phyloP scores from a whole-genome alignment of 2,113 vertebrate genomes.

The Amblyornis subalaris region DNA sequence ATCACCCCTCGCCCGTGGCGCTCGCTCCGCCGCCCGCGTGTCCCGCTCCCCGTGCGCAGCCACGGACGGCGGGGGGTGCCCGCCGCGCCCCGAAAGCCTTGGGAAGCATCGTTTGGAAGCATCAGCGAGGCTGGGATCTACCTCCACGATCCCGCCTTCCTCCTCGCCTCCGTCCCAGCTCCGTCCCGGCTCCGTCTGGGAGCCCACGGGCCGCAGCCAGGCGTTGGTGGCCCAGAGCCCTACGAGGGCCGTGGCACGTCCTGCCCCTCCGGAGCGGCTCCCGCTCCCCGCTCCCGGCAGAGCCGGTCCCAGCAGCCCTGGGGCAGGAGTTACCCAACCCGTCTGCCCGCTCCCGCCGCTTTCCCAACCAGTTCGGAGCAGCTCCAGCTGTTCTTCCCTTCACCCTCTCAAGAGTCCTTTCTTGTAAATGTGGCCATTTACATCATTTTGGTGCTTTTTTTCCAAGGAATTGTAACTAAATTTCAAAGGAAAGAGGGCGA shows the following conservation, averaged over 20 bases:
- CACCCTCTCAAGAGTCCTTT: not conserved
- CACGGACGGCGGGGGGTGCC: not conserved
- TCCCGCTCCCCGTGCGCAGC: not conserved
- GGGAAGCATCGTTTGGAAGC: not conserved
- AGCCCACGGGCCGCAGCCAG: not conserved
- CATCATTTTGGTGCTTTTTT: not conserved
- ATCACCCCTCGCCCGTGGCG: not conserved
- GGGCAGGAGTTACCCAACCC: constrained; percentile 37
- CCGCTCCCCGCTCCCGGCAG: not conserved
- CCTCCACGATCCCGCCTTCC: not conserved
- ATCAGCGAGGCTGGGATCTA: not conserved
- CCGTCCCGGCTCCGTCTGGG: not conserved
- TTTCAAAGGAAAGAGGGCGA: not conserved
- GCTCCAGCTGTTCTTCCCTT: not conserved
- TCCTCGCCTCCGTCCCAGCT: not conserved
- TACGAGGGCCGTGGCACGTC: constrained; percentile 30
- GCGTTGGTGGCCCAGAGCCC: not conserved
- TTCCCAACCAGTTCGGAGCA: constrained; percentile 3
- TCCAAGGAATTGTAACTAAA: not conserved
- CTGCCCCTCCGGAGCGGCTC: not conserved
- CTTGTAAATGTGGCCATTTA: not conserved
- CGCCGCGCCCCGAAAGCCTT: not conserved
- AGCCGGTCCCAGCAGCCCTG: constrained; percentile 29
- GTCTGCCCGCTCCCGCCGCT: constrained; percentile 21
- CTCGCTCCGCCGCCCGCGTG: not conserved